phyloP scores from a whole-genome alignment of 2,797 vertebrate species.

The Australoheros facetus region DNA sequence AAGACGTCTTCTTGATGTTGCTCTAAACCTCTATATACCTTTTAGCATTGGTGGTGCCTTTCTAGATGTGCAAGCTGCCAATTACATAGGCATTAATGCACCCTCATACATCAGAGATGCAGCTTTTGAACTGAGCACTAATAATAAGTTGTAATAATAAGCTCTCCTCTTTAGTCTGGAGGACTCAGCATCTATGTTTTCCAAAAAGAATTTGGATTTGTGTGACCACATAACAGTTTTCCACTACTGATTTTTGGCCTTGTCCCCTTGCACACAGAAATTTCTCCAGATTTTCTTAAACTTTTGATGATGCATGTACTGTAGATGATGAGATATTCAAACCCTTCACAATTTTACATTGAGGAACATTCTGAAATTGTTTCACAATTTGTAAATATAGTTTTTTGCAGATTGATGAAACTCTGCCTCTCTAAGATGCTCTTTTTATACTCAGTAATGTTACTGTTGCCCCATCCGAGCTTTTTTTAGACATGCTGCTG shows the following conservation, averaged over 20 bases:
- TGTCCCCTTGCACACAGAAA: background rate
- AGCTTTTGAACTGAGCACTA: background rate
- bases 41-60: background rate
- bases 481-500: too few relatives aligned
- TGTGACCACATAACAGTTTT: background rate
- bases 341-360: background rate
- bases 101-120: background rate
- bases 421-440: too few relatives aligned
- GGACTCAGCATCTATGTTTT: background rate
- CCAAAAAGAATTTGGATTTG: background rate
- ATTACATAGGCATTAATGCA: background rate
- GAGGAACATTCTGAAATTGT: background rate
- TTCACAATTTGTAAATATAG: background rate
- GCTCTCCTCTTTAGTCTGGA: background rate
- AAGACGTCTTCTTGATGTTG: background rate
- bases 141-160: background rate
- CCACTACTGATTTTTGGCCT: background rate
- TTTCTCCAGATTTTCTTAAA: background rate
- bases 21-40: background rate
- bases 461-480: too few relatives aligned
- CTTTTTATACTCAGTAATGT: too few relatives aligned
- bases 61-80: background rate
- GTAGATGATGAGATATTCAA: background rate
- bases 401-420: background rate
- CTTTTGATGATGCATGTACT: background rate